Percentiles rank a stretch among this genome's conserved stretches.
Evolutionary conservation across 2,113 vertebrate genomes (phyloP).

Genomic region (Chionodraco myersi): DNA sequence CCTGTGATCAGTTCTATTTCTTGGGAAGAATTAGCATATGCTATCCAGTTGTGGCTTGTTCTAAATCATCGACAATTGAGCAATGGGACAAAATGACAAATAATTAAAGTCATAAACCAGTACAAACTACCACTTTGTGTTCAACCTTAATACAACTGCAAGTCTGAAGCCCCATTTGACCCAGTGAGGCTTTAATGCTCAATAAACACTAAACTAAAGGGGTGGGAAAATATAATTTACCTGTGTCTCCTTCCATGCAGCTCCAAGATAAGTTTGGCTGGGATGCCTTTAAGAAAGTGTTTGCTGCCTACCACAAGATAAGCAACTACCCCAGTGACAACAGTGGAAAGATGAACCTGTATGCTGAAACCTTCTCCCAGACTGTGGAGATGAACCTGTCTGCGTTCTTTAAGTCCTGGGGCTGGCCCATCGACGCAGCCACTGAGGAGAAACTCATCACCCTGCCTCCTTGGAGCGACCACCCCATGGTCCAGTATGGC

Average conservation of each 20-base stretch:
- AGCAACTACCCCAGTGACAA: slow-evolving; percentile 58
- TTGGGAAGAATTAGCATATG: too few species aligned
- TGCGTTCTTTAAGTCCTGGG: slow-evolving; percentile 86
- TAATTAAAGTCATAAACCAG: too few species aligned
- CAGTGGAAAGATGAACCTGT: slow-evolving; percentile 85
- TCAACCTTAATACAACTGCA: neutral
- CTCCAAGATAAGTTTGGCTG: slow-evolving; percentile 87
- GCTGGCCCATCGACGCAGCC: slow-evolving; percentile 82
- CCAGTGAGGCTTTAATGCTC: neutral
- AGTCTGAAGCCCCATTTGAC: neutral
- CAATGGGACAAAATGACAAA: too few species aligned
- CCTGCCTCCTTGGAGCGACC: slow-evolving; percentile 83
- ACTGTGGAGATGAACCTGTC: slow-evolving; percentile 81
- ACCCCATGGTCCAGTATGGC: slow-evolving; percentile 77
- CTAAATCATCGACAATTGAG: too few species aligned
- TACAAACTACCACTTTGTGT: too few species aligned
- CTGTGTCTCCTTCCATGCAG: slow-evolving; percentile 59
- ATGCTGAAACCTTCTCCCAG: slow-evolving; percentile 83
- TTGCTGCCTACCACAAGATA: slow-evolving; percentile 74
- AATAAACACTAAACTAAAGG: neutral
- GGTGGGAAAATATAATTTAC: neutral
- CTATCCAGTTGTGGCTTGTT: too few species aligned
- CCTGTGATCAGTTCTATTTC: too few species aligned
- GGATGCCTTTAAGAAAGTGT: slow-evolving; percentile 84
- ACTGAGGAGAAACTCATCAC: slow-evolving; percentile 74